Evolutionary conservation across 2,888 invertebrate genomes (phyloP), one percentile per base, ranked within the genome.

Genomic region (Pammene aurita): DNA sequence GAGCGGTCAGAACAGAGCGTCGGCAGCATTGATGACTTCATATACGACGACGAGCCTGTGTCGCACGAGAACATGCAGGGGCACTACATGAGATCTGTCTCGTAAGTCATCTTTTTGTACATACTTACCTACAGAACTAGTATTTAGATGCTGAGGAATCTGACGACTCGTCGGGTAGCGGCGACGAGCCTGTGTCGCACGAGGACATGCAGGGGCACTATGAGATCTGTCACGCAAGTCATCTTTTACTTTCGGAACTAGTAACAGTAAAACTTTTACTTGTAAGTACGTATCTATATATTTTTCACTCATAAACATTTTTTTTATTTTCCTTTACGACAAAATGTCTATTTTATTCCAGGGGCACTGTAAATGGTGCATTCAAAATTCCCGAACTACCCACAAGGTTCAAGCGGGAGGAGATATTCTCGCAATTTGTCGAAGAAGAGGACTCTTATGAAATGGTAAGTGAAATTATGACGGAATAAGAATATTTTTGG

Each of bases 81-180:
- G 0, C 92, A 94, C 68, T 97, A 96, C 84, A 84, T 96, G 54
- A 93, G 94, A 75, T 94, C 95, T 10, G 84, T 94, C 44, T 94
- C 88, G 94, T 94, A 79, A 88, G 92, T 54, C 4, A 7, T 78
- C 74, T 79, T n/a, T n/a, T 52, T 52, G n/a, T n/a, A n/a, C n/a
- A 1, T 26, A 57, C 35, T 10, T 46, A 46, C 46, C n/a, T 46
- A 46, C 46, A 5, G n/a, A 38, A 38, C 9, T 5, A 38, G 2
- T 1, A 6, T 9, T 38, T 38, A 38, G 9, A 26, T 1, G 26
- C 26, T 4, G 26, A 26, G 26, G 26, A 26, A 26, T 26, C 26
- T 26, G 26, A 26, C 26, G 26, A 26, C 26, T 1, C 26, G 26
- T 26, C 26, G 26, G 26, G 26, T 26, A 26, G 26, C 4, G 26